These are phyloP conservation scores for Heptranchias perlo DNA, from an alignment of 2,113 vertebrate genomes.

Conservation along the genomic window DNA sequence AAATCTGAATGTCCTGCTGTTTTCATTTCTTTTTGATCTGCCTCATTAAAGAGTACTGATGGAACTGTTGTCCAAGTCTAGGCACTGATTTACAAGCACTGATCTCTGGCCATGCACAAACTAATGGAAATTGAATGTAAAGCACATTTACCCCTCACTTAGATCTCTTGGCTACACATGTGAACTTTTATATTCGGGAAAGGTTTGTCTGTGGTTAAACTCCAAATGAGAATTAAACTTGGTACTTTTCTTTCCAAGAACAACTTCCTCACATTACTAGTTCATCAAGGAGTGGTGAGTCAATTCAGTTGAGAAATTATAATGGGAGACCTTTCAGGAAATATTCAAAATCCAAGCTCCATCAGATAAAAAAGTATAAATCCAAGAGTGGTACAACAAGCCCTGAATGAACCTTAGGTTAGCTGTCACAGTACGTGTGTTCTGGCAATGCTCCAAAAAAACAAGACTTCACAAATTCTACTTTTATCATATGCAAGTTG, in stretches of 20 bases:
- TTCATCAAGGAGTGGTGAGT: neutral
- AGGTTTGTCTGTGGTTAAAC: conserved; percentile 64
- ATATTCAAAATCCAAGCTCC: neutral
- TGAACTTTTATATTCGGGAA: conserved; percentile 68
- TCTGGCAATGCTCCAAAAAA: neutral
- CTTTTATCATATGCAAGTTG: neutral
- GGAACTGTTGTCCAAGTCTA: conserved; percentile 77
- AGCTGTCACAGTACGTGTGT: neutral
- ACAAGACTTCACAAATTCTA: neutral
- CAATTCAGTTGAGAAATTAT: neutral
- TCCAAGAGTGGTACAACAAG: neutral
- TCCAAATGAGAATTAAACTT: conserved; percentile 77
- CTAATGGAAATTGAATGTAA: conserved; percentile 71
- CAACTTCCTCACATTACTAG: neutral
- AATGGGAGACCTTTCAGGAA: neutral
- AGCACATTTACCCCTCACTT: conserved; percentile 70
- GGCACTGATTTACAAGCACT: conserved; percentile 79
- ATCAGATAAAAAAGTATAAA: neutral
- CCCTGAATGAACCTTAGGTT: neutral
- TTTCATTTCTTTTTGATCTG: conserved; percentile 83
- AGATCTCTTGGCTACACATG: conserved; percentile 75
- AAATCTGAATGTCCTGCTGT: conserved; percentile 65
- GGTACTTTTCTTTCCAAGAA: conserved; percentile 42
- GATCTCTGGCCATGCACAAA: conserved; percentile 74
- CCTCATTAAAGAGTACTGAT: conserved; percentile 83